Base-by-base conservation (phyloP, 2,888 invertebrate genomes). In the Netelia inedita region DNA sequence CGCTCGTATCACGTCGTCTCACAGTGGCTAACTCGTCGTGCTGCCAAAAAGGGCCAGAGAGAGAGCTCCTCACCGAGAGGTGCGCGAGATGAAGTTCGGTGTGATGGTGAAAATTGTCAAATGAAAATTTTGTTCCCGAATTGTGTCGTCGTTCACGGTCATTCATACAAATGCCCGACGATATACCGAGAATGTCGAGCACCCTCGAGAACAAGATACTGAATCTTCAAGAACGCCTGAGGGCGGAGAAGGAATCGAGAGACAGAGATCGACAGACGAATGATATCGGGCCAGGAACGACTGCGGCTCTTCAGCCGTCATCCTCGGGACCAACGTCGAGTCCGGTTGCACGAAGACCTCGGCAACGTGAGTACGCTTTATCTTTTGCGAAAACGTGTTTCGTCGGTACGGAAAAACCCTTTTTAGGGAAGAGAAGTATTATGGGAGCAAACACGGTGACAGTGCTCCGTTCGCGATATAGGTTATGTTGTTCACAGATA, bases 141-240 rank as follows among this genome's bases (percentile, higher is more conserved):
- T 35, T 35, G 75, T 68, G 66, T 76, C 73, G 69, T 46, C 65
- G 68, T 71, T 66, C 55, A 55, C 35, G 72, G 76, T 73, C 53
- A 21, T 41, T 81, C 68, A 86, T 72, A 11, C 35, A 69, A 75
- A 79, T 79, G 74, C 75, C 57, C 55, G 78, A 68, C 59, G 79
- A 66, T 43, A 72, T 71, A 55, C 83, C 86, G 86, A 92, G 91
- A 91, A 96, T 96, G 96, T 96, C 96, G 94, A 95, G 96, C 95
- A 95, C 96, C 94, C 95, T 96, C 93, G 96, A 96, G 94, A 97
- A 96, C 92, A 97, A 96, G 95, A 95, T 98, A 93, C 96, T 97
- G 94, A 96, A 96, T 92, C 95, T 98, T 94, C 96, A 98, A 94
- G 97, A 97, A 93, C 96, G 97, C 91, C 95, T 98, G 90, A 96